Evolutionary conservation across 1,140 invertebrate species (phyloP), one percentile per base, ranked within the genome.

Genomic region (Scylla paramamosain): DNA sequence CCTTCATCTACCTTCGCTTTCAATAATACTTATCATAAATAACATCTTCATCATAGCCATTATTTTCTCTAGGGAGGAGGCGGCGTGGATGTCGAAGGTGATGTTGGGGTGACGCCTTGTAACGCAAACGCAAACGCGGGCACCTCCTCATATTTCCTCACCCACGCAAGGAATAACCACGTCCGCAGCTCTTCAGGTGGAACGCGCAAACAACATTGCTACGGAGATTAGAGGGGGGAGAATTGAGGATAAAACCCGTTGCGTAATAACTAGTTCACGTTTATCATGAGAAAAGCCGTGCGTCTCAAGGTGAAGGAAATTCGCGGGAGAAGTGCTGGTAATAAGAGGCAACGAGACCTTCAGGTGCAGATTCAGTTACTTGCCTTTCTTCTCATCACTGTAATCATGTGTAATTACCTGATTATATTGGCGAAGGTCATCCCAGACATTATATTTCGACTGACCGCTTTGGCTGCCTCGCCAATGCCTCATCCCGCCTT

Each of bases 381-480:
- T 89, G 25, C 28, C 87, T 59, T 4, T 52, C 48, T 14, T 4
- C n/a, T 77, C 77, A 77, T 91, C 90, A 32, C 29, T 14, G 16
- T 77, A 91, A 77, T 77, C 52, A 77, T 14, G 46, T n/a, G 32
- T 32, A 91, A 91, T 91, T 29, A 77, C 16, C 39, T 52, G n/a
- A 91, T 91, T 91, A 91, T 46, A 28, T 31, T 12, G 52, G 39
- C 46, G 14, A 91, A 31, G 46, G 52, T 10, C 29, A 77, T 77
- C 46, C n/a, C 25, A 7, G 8, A 20, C 25, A 39, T 77, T 77
- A 25, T 32, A 77, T 77, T 77, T 20, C 4, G 52, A 67, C 77
- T 32, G 90, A 31, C 52, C n/a, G 52, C 52, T 4, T 8, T 32
- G 52, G 67, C 46, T 77, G n/a, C 31, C 29, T 32, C 16, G 31